These are phyloP conservation scores for Archegozetes longisetosus DNA, from an alignment of 1,140 invertebrate genomes.

Conservation along the genomic window DNA sequence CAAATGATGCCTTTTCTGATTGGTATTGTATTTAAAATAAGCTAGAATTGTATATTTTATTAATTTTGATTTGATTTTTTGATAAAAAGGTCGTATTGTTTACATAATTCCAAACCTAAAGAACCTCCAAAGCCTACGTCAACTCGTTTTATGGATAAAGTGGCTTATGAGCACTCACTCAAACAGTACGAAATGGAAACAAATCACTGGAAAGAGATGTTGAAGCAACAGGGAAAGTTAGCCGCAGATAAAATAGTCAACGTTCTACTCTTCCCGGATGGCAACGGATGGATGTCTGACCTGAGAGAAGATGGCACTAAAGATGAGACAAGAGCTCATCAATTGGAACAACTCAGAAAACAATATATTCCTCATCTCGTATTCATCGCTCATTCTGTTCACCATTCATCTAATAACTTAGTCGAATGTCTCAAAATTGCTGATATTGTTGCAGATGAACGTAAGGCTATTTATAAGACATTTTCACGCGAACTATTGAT, in stretches of 20 bases:
- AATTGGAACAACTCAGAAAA: slow-evolving; percentile 54
- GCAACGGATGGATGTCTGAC: slow-evolving; percentile 76
- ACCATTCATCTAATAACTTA: slow-evolving; percentile 48
- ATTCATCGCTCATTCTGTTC: slow-evolving; percentile 57
- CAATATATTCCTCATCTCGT: slow-evolving; percentile 60
- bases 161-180: slow-evolving; percentile 63
- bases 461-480: slow-evolving; percentile 56
- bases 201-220: slow-evolving; percentile 52
- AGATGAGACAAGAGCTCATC: slow-evolving; percentile 30
- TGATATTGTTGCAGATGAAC: slow-evolving; percentile 58
- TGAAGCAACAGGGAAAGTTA: slow-evolving; percentile 45
- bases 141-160: slow-evolving; percentile 65
- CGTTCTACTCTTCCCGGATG: slow-evolving; percentile 68
- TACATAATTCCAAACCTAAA: slow-evolving; percentile 55
- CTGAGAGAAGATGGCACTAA: slow-evolving; percentile 21
- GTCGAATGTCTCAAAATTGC: slow-evolving; percentile 57
- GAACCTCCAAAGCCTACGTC: slow-evolving; percentile 23
- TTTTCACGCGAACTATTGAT: slow-evolving; percentile 55
- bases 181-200: slow-evolving; percentile 57
- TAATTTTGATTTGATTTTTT: background rate
- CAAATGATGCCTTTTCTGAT: slow-evolving; percentile 65
- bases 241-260: slow-evolving; percentile 67
- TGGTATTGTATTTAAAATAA: slow-evolving; percentile 46
- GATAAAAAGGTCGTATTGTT: slow-evolving; percentile 1
- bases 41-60: background rate